These are phyloP conservation scores for Neofelis nebulosa DNA, from an alignment of 2,113 vertebrate species.

Conservation along the genomic window DNA sequence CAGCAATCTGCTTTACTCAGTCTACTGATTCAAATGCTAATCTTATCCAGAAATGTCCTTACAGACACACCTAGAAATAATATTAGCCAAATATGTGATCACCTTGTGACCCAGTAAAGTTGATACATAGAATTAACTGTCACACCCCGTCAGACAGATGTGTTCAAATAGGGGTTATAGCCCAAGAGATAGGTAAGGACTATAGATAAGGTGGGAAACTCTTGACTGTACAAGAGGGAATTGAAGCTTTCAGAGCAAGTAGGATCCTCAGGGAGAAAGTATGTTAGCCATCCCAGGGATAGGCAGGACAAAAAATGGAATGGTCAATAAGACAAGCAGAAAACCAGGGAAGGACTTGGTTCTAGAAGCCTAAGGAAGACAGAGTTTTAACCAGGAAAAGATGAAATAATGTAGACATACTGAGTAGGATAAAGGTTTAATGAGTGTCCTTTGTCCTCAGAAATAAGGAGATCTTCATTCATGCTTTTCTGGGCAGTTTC, in stretches of 20 bases:
- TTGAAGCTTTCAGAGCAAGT: neutral
- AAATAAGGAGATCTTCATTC: neutral
- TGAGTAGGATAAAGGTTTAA: neutral
- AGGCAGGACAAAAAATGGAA: neutral
- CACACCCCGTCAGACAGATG: neutral
- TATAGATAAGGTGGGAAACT: neutral
- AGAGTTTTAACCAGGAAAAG: neutral
- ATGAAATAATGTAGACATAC: neutral
- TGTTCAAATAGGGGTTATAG: neutral
- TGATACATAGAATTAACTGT: neutral
- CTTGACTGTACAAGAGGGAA: neutral
- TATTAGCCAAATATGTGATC: neutral
- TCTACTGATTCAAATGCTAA: neutral
- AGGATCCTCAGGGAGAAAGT: too few relatives aligned
- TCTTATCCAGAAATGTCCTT: neutral
- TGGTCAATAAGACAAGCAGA: neutral
- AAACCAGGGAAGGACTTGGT: neutral
- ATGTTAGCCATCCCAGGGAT: neutral
- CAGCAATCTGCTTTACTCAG: neutral
- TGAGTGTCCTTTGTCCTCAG: neutral
- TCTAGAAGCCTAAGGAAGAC: neutral
- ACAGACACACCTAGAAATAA: neutral
- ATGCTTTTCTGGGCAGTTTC: neutral
- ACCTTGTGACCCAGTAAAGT: neutral
- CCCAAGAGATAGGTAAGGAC: neutral